Base-by-base conservation (phyloP, 2,797 vertebrate species). In the Danionella dracula region DNA sequence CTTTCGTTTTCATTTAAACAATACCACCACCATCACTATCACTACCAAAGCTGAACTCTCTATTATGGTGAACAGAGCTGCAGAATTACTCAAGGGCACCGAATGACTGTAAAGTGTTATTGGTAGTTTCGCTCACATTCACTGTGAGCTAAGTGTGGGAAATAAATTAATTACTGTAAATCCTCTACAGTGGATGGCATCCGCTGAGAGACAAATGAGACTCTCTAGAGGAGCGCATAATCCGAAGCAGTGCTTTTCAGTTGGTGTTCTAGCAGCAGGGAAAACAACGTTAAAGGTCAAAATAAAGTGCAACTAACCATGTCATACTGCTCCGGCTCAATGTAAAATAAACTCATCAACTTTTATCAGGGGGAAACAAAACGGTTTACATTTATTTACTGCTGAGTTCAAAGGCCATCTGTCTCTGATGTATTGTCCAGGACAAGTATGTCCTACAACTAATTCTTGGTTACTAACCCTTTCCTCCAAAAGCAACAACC, bases 131-230 rank as follows among this genome's bases (percentile, higher is more conserved):
- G 54, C 49, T 35, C 10, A 45, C 50, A 44, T 54, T 29, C 49
- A 54, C 62, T 55, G 20, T 35, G 32, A 54, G 62, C 31, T 35
- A 45, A 65, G 62, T 54, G 40, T 44, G 50, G 44, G n/a, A 13
- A 55, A 65, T 65, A 45, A 54, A 65, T 65, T 55, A 45, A 65
- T 67, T 58, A 67, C 23, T 65, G 40, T 54, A 45, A 40, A 54
- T 23, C 31, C 20, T 40, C 40, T 58, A 29, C 11, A 42, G 27
- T 55, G 48, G 35, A 49, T 32, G 48, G 44, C 12, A 37, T 65
- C 38, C 38, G 6, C 55, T 44, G 55, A 34, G n/a, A 42, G 38
- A 32, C n/a, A 5, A 13, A 29, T 55, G 12, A 15, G 17, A 16
- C 32, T 51, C 48, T 45, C 29, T 20, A 37, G 68, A 58, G 61